phyloP scores from a whole-genome alignment of 2,113 vertebrate species.

The Boleophthalmus pectinirostris region DNA sequence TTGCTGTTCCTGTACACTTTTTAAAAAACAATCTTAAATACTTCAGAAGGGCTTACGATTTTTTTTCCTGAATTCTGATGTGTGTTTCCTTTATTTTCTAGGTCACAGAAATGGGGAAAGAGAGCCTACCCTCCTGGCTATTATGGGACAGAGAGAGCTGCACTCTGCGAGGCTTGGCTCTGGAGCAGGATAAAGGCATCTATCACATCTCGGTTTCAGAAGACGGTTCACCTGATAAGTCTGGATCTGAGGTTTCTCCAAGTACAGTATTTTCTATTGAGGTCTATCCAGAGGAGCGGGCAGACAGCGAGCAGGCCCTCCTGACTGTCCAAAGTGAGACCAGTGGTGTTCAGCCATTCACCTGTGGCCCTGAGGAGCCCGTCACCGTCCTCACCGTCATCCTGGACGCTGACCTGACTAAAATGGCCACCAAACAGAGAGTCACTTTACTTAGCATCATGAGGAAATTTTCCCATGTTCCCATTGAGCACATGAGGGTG shows the following conservation, averaged over 20 bases:
- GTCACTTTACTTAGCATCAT: slow-evolving; percentile 84
- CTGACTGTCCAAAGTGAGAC: slow-evolving; percentile 71
- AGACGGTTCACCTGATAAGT: slow-evolving; percentile 76
- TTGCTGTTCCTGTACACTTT: no score
- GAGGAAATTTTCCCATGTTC: slow-evolving; percentile 87
- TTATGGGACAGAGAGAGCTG: slow-evolving; percentile 84
- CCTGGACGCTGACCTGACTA: slow-evolving; percentile 93
- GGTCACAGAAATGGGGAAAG: slow-evolving; percentile 88
- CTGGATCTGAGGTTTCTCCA: slow-evolving; percentile 77
- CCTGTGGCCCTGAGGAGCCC: slow-evolving; percentile 84
- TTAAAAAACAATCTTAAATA: no score
- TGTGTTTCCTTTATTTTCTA: slow-evolving; percentile 56
- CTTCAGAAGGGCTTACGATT: background rate
- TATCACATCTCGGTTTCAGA: slow-evolving; percentile 87
- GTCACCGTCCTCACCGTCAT: slow-evolving; percentile 94
- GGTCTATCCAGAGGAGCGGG: slow-evolving; percentile 91
- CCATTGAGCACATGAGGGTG: slow-evolving; percentile 89
- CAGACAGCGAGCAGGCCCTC: slow-evolving; percentile 81
- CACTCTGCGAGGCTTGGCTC: slow-evolving; percentile 86
- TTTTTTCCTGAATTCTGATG: background rate
- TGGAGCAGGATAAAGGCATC: slow-evolving; percentile 91
- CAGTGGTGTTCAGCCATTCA: slow-evolving; percentile 72
- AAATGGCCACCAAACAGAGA: slow-evolving; percentile 91
- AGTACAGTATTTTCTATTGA: slow-evolving; percentile 90
- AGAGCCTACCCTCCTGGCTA: slow-evolving; percentile 88